Conservation (phyloP, 2,888 invertebrate genomes). For the Drosophila nigricruria region DNA sequence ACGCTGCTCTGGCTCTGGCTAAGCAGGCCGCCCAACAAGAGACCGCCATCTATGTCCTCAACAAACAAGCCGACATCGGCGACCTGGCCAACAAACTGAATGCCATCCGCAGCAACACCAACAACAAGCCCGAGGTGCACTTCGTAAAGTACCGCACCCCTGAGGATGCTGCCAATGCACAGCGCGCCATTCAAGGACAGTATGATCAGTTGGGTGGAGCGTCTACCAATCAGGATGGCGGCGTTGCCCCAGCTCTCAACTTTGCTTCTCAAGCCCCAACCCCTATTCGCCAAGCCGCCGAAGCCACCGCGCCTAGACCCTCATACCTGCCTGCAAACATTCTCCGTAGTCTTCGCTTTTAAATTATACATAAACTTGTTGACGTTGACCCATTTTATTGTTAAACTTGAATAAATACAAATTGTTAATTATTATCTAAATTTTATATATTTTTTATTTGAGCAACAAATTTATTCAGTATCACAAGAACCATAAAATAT, state of each 20-base stretch:
- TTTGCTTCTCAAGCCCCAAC: constrained; percentile 59
- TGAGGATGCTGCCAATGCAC: constrained; percentile 70
- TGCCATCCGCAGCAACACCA: constrained; percentile 51
- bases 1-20: constrained; percentile 70
- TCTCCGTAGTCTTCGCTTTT: constrained; percentile 56
- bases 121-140: constrained; percentile 74
- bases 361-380: constrained; percentile 20
- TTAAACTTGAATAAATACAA: constrained; percentile 31
- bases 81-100: constrained; percentile 68
- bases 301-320: constrained; percentile 53
- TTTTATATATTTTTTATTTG: background rate
- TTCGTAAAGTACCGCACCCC: constrained; percentile 74
- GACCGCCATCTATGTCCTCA: constrained; percentile 81
- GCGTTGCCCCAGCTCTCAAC: constrained; percentile 71
- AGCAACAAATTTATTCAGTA: too few species aligned
- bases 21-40: constrained; percentile 67
- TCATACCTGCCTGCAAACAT: constrained; percentile 53
- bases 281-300: constrained; percentile 14
- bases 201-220: constrained; percentile 71
- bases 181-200: constrained; percentile 63
- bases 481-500: too few species aligned
- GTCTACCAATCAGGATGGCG: constrained; percentile 67
- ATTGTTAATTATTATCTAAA: constrained; percentile 1
- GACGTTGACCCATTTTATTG: constrained; percentile 32
- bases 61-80: constrained; percentile 71